These are phyloP conservation scores for Toxotes chatareus DNA, from an alignment of 2,113 vertebrate species.

Conservation along the genomic window DNA sequence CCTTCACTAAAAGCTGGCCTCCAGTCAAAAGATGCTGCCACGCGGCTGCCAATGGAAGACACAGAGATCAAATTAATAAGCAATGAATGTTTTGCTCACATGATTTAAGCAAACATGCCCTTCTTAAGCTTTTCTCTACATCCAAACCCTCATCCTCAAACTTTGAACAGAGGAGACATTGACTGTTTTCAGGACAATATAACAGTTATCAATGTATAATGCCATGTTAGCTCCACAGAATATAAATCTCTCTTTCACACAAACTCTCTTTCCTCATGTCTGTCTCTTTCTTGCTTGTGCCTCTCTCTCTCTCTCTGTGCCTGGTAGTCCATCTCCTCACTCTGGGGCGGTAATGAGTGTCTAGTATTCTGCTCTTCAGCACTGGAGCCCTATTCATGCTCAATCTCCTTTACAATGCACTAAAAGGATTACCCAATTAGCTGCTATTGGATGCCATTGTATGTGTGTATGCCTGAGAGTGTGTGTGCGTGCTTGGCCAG, in stretches of 20 bases:
- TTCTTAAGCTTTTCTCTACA: conserved; percentile 15
- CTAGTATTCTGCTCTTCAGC: conserved; percentile 77
- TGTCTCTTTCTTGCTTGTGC: conserved; percentile 39
- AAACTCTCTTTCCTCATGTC: conserved; percentile 17
- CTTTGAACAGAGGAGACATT: conserved; percentile 37
- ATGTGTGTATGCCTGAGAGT: neutral
- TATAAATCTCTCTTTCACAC: conserved; percentile 48
- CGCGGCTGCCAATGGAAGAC: conserved; percentile 34
- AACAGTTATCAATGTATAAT: conserved; percentile 51
- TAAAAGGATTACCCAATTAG: conserved; percentile 84
- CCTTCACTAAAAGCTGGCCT: conserved; percentile 59
- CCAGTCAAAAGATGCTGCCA: conserved; percentile 42
- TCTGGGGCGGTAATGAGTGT: conserved; percentile 75
- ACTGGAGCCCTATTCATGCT: conserved; percentile 76
- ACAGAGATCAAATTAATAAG: conserved; percentile 45
- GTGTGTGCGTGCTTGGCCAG: conserved; percentile 46
- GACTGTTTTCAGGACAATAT: conserved; percentile 42
- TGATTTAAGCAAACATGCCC: conserved; percentile 5
- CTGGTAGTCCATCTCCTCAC: conserved; percentile 73
- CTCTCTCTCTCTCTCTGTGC: conserved; percentile 49
- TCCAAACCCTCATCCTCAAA: conserved; percentile 10
- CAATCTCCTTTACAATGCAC: conserved; percentile 80
- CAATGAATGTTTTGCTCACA: conserved; percentile 34
- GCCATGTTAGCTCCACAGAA: conserved; percentile 49
- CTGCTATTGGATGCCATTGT: conserved; percentile 70